A percentile compares a stretch with the other conserved stretches of the same genome.
Conservation (phyloP, 1,140 invertebrate genomes). For the Pachypeltis micranthus region DNA sequence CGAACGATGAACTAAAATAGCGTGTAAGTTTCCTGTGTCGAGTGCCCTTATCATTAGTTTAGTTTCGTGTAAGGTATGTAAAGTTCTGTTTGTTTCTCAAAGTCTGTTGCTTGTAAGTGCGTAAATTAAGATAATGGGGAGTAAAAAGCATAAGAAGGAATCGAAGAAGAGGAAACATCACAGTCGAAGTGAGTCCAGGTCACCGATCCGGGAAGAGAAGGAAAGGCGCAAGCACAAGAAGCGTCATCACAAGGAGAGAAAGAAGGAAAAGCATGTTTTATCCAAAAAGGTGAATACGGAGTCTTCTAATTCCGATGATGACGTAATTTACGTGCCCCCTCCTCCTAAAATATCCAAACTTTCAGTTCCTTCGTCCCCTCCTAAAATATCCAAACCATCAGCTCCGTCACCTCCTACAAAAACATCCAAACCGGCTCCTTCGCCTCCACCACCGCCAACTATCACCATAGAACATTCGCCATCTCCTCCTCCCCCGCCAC, state of each 20-base stretch:
- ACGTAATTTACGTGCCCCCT: conserved; percentile 28
- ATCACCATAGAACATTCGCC: not conserved
- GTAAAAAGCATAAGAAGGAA: conserved; percentile 38
- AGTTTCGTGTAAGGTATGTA: too few species aligned
- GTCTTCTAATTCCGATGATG: conserved; percentile 42
- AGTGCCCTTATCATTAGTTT: too few species aligned
- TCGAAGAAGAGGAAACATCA: conserved; percentile 40
- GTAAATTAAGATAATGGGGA: not conserved
- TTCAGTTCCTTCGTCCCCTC: conserved; percentile 19
- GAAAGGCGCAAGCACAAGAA: conserved; percentile 43
- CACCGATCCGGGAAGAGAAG: conserved; percentile 26
- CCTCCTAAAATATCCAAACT: conserved; percentile 30
- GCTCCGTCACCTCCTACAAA: conserved; percentile 36
- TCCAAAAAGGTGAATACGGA: conserved; percentile 24
- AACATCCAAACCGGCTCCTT: conserved; percentile 28
- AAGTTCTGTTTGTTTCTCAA: too few species aligned
- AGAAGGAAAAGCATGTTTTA: conserved; percentile 35
- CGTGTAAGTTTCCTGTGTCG: too few species aligned
- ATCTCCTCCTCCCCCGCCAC: conserved; percentile 26
- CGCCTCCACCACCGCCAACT: conserved; percentile 34
- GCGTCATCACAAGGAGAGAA: conserved; percentile 41
- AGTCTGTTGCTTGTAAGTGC: not conserved
- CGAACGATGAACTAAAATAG: too few species aligned
- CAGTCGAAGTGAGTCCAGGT: conserved; percentile 40
- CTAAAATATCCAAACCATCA: conserved; percentile 13